Evolutionary conservation across 2,888 invertebrate genomes (phyloP).

Genomic region (Agrochola lychnidis): DNA sequence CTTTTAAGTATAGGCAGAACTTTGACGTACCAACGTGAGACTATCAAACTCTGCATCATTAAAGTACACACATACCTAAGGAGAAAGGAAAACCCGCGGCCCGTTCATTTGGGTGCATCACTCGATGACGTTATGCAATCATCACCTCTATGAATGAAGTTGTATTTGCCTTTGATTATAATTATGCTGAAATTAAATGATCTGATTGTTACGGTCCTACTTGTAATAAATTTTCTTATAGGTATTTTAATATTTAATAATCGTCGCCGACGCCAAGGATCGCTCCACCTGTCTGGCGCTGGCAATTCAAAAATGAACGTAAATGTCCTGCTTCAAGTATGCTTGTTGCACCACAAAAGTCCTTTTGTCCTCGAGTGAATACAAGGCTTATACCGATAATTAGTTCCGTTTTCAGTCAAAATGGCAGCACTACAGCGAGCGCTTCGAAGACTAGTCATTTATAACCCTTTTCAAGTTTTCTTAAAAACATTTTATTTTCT

Average conservation of each 20-base stretch:
- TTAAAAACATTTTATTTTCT: no score
- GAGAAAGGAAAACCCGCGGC: slow-evolving; percentile 17
- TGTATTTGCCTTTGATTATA: neutral
- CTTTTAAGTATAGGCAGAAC: slow-evolving; percentile 11
- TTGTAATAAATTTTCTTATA: neutral
- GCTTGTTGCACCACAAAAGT: slow-evolving; percentile 10
- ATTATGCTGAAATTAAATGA: neutral
- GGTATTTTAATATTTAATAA: neutral
- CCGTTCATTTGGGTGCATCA: slow-evolving; percentile 6
- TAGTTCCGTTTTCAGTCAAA: neutral
- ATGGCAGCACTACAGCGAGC: neutral
- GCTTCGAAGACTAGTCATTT: neutral
- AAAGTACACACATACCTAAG: slow-evolving; percentile 8
- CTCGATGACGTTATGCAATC: slow-evolving; percentile 5
- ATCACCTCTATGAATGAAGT: neutral
- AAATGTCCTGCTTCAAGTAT: slow-evolving; percentile 6
- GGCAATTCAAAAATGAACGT: neutral
- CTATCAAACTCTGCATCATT: neutral
- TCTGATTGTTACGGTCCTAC: neutral
- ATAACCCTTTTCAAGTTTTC: neutral
- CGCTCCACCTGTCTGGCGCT: neutral
- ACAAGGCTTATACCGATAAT: neutral
- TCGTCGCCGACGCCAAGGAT: neutral
- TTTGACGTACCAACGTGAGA: slow-evolving; percentile 1
- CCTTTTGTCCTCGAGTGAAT: neutral